These are phyloP conservation scores for Propithecus deckenii DNA, from an alignment of 2,797 vertebrate species.

Conservation along the genomic window DNA sequence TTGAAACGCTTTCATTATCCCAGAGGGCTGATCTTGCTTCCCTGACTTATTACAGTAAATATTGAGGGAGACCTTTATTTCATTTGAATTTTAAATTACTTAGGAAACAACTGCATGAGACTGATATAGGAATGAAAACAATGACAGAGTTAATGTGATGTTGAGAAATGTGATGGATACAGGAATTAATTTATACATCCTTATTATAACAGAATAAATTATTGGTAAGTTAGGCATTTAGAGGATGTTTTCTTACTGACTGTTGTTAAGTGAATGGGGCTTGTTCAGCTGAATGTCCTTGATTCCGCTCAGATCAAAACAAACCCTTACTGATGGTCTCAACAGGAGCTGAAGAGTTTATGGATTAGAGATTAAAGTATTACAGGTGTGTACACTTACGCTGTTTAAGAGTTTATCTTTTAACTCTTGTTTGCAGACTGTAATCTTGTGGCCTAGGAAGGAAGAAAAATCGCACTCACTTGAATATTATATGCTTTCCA, in stretches of 20 bases:
- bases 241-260: not conserved
- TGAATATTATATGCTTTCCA: not conserved
- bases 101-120: not conserved
- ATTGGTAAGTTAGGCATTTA: not conserved
- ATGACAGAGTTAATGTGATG: not conserved
- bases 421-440: not conserved
- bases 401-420: not conserved
- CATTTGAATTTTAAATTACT: slow-evolving; percentile 1
- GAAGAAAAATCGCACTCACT: not conserved
- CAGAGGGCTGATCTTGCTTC: not conserved
- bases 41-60: not conserved
- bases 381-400: not conserved
- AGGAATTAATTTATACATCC: not conserved
- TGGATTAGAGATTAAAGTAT: not conserved
- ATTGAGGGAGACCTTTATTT: not conserved
- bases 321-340: not conserved
- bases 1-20: not conserved
- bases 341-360: not conserved
- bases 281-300: not conserved
- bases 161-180: not conserved
- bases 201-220: not conserved
- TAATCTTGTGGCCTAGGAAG: not conserved
- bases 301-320: not conserved
- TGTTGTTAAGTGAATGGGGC: not conserved
- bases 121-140: not conserved